Base-by-base conservation (phyloP, 1,140 invertebrate genomes). In the Bombus balteatus region DNA sequence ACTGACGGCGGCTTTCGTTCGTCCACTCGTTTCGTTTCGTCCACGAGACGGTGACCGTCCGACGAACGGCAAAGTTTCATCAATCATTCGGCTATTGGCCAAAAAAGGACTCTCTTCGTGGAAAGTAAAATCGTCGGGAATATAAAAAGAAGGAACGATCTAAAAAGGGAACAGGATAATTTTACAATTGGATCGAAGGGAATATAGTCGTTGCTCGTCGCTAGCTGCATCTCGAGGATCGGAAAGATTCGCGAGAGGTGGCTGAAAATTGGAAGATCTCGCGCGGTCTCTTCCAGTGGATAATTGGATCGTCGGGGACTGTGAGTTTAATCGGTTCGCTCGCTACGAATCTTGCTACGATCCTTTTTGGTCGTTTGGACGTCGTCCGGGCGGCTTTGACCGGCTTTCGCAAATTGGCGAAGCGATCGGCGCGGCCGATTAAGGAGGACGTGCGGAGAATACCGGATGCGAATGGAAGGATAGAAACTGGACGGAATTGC, bases 1-100 rank as follows among this genome's bases (percentile, higher is more conserved):
- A 47, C 89, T 62, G 77, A 87, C 82, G 66, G 66, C 43, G 76
- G 75, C 77, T 82, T 90, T 83, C 79, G 80, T 22, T 53, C 34
- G 41, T 72, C 77, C 41, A n/a, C n/a, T 10, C 34, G 81, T 62
- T 68, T 22, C 66, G 5, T 65, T 62, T 65, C 41, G 18, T 37
- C 80, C 13, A 34, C 68, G 6, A 37, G 25, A 65, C 57, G 18
- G 18, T 18, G 22, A 37, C 4, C 47, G 15, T 47, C 22, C 41
- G 5, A 18, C 59, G 10, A 62, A 53, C 47, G 47, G 1, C 47
- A 53, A 53, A 32, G n/a, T 32, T 62, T 62, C 43, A 4, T 43
- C 59, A 0, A 39, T 68, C 18, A 1, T 39, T 22, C 15, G 4
- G 13, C 28, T 62, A 1, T n/a, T 22, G 25, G 25, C n/a, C 8